Evolutionary conservation across 2,888 invertebrate genomes (phyloP), one percentile per base, ranked within the genome.

Genomic region (Ormyrus rosae): DNA sequence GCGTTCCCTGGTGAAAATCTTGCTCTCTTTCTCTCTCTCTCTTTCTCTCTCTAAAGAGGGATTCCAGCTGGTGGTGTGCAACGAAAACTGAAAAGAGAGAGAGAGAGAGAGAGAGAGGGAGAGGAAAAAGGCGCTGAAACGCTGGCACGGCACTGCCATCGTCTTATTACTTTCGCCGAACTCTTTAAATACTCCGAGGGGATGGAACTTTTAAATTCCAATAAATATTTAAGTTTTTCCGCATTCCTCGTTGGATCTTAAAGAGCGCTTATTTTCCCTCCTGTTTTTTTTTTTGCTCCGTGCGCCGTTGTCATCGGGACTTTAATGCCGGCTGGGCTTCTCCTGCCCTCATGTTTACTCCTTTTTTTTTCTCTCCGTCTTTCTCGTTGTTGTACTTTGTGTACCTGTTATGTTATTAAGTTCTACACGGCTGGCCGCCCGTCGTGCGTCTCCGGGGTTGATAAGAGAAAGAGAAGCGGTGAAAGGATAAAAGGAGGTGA

Each of bases 171-270:
- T 88, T 86, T 82, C 81, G 83, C 74, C 83, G 85, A 87, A 89
- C 86, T 88, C 86, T 88, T 34, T 88, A 87, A 88, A 88, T 88
- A 88, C 88, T 86, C 86, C 85, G 76, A 82, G 75, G 85, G 83
- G 83, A 83, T 70, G 79, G 80, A 87, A 88, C 86, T 88, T 88
- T 88, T 87, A 88, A 89, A 89, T 89, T 88, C 86, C 88, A 87
- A 88, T 88, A 89, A 89, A 89, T 89, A 88, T 89, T 87, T 86
- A 88, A 88, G 86, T 87, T 88, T 83, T 83, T 84, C 72, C 78
- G 72, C 78, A 82, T 82, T 80, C 75, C 81, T 75, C 61, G 69
- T 76, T 73, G 71, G 81, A 79, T 68, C 72, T 75, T 81, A 82
- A 82, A 77, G 76, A 77, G 72, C 60, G 70, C 78, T 78, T 78